A percentile compares a stretch with the other conserved stretches of the same genome.
Conservation (phyloP, 1,140 invertebrate species). For the Orchestia grillus region DNA sequence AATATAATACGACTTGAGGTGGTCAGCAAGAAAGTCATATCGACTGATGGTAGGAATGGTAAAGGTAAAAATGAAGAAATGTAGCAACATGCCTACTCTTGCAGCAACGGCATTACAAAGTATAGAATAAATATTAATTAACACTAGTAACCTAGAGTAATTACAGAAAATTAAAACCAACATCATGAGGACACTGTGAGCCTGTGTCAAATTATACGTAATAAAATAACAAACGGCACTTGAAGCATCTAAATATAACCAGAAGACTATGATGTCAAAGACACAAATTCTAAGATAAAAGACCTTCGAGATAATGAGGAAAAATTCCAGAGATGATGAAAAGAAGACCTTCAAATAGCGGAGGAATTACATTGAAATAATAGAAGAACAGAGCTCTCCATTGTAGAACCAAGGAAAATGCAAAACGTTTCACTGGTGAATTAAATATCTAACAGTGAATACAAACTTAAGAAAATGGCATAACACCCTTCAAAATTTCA, state of each 20-base stretch:
- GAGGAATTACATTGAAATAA: neutral
- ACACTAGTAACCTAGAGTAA: no score
- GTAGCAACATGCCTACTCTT: no score
- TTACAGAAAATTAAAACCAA: no score
- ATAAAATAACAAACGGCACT: neutral
- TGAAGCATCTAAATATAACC: neutral
- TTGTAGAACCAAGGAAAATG: neutral
- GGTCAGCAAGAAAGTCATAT: no score
- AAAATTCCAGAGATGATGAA: neutral
- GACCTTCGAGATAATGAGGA: neutral
- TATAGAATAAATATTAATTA: no score
- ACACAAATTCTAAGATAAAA: neutral
- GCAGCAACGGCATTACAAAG: no score
- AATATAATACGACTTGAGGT: no score
- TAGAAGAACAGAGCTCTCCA: no score
- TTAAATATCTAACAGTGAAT: neutral
- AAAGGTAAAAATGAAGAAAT: no score
- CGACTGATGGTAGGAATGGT: no score
- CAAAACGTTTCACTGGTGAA: neutral
- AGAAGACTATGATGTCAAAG: neutral
- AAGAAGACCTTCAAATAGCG: neutral
- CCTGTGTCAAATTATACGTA: no score
- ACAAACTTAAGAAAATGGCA: neutral
- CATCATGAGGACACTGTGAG: no score
- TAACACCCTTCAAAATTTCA: neutral